These are phyloP conservation scores for Brassicogethes aeneus DNA, from an alignment of 2,888 invertebrate genomes.

Conservation along the genomic window DNA sequence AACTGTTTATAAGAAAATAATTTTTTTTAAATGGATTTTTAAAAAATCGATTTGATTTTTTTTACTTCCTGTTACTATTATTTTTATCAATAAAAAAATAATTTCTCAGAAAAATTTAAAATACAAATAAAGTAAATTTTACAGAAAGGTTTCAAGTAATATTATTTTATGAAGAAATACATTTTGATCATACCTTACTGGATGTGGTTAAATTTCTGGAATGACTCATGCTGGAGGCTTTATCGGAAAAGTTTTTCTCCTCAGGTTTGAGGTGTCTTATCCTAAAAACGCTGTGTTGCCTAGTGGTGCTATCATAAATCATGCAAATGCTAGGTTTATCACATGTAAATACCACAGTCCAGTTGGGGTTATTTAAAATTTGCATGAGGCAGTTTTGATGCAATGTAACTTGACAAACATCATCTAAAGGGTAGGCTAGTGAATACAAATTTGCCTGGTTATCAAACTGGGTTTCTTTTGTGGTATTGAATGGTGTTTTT, in stretches of 20 bases:
- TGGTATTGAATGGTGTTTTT: constrained; percentile 35
- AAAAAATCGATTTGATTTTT: too few relatives aligned
- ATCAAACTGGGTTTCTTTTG: constrained; percentile 28
- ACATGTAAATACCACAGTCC: constrained; percentile 63
- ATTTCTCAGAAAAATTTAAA: too few relatives aligned
- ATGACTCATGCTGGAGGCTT: constrained; percentile 20
- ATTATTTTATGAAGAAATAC: too few relatives aligned
- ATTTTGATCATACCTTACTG: too few relatives aligned
- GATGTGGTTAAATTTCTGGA: constrained; percentile 22
- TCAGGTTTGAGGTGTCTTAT: constrained; percentile 67
- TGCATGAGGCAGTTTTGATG: constrained; percentile 54
- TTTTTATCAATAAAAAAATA: too few relatives aligned
- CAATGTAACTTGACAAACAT: constrained; percentile 75
- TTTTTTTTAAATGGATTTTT: too few relatives aligned
- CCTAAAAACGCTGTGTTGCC: constrained; percentile 74
- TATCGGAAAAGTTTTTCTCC: constrained; percentile 44
- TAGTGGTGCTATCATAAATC: constrained; percentile 66
- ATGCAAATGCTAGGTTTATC: constrained; percentile 73
- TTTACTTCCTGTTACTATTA: too few relatives aligned
- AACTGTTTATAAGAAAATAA: too few relatives aligned
- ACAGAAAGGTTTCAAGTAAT: too few relatives aligned
- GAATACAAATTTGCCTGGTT: constrained; percentile 75
- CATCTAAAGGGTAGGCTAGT: constrained; percentile 81
- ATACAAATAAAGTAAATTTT: too few relatives aligned
- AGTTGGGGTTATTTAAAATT: constrained; percentile 54